phyloP scores from a whole-genome alignment of 2,888 invertebrate species.

The Drosophila prostipennis region DNA sequence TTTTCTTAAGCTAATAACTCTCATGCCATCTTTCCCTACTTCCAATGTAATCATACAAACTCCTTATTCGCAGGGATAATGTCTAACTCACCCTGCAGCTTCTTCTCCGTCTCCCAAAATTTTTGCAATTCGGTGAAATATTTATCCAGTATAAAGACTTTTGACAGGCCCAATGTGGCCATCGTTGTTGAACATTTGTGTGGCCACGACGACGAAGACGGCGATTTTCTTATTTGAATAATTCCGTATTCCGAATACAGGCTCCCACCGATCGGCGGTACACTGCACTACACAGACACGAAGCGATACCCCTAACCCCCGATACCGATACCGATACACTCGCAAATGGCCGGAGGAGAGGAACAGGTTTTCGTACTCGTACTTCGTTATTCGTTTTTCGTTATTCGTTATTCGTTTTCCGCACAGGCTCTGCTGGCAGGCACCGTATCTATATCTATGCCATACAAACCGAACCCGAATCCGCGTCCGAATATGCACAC shows the following conservation, averaged over 20 bases:
- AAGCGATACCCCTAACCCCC: neutral
- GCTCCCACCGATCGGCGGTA: conserved; percentile 32
- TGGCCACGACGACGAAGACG: conserved; percentile 51
- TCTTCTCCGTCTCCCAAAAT: conserved; percentile 98
- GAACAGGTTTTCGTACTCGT: conserved; percentile 64
- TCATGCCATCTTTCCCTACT: too few relatives aligned
- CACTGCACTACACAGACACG: neutral
- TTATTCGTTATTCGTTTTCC: conserved; percentile 45
- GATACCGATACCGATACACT: neutral
- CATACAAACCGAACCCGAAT: conserved; percentile 49
- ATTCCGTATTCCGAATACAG: conserved; percentile 72
- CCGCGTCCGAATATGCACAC: conserved; percentile 18
- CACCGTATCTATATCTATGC: conserved; percentile 59
- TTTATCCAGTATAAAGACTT: conserved; percentile 98
- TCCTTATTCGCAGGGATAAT: neutral
- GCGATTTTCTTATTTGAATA: conserved; percentile 76
- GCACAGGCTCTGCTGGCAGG: conserved; percentile 53
- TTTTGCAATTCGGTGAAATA: conserved; percentile 98
- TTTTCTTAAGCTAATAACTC: too few relatives aligned
- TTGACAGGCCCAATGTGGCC: conserved; percentile 98
- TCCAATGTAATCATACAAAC: conserved; percentile 39
- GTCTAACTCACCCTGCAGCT: conserved; percentile 93
- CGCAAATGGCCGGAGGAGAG: conserved; percentile 48
- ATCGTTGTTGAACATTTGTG: conserved; percentile 86
- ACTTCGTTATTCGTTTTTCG: conserved; percentile 3